Percentiles rank a stretch among this genome's conserved stretches.
These are phyloP conservation scores for Hypercompe scribonia DNA, from an alignment of 2,888 invertebrate genomes.

Conservation along the genomic window DNA sequence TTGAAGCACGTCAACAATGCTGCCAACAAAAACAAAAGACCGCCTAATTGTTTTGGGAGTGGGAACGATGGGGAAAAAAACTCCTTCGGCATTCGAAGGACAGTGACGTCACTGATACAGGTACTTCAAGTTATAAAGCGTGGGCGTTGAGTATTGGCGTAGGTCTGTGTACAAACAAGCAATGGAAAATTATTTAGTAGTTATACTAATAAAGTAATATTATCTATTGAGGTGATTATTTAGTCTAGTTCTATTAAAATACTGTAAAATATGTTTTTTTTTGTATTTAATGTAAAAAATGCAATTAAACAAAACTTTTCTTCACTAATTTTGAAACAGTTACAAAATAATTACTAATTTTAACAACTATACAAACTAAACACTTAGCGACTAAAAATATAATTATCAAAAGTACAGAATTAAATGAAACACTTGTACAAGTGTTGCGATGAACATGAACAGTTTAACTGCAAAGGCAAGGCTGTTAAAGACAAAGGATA, in stretches of 20 bases:
- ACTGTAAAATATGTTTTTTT: too few relatives aligned
- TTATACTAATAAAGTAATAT: too few relatives aligned
- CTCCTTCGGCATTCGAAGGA: conserved; percentile 78
- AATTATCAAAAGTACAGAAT: conserved; percentile 1
- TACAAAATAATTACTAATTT: conserved; percentile 13
- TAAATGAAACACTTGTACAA: conserved; percentile 38
- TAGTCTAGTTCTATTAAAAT: not conserved
- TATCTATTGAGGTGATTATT: too few relatives aligned
- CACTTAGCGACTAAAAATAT: conserved; percentile 12
- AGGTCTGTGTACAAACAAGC: conserved; percentile 5
- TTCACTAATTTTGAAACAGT: not conserved
- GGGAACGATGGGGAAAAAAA: conserved; percentile 65
- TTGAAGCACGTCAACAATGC: conserved; percentile 59
- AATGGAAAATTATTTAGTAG: too few relatives aligned
- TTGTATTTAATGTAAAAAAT: not conserved
- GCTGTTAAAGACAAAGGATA: conserved; percentile 40
- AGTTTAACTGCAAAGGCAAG: conserved; percentile 56
- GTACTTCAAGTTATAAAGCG: conserved; percentile 64
- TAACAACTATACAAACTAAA: conserved; percentile 22
- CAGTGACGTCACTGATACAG: conserved; percentile 76
- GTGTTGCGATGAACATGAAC: conserved; percentile 54
- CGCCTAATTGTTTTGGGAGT: conserved; percentile 74
- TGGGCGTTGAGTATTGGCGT: conserved; percentile 57
- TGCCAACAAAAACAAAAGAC: conserved; percentile 72
- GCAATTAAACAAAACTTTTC: not conserved